A percentile compares a stretch with the other conserved stretches of the same genome.
Conservation (phyloP, 2,888 invertebrate genomes). For the Bembecia ichneumoniformis region DNA sequence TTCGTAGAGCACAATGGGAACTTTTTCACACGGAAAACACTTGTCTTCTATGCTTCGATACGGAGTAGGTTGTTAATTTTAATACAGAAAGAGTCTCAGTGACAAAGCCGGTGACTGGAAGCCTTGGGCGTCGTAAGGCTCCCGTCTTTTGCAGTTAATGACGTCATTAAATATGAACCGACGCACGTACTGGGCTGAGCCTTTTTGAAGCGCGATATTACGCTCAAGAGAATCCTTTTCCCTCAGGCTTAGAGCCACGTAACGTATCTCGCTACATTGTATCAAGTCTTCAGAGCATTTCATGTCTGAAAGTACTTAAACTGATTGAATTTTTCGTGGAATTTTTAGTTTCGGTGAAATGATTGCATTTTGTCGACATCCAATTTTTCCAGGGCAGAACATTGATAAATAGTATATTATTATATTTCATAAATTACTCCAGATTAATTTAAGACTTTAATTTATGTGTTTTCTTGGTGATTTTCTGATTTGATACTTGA, state of each 20-base stretch:
- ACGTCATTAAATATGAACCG: slow-evolving; percentile 67
- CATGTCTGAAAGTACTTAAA: background rate
- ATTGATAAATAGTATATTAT: too few relatives aligned
- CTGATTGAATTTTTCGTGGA: background rate
- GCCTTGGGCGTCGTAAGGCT: slow-evolving; percentile 34
- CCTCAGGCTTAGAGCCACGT: slow-evolving; percentile 9
- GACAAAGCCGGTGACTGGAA: slow-evolving; percentile 28
- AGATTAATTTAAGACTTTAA: too few relatives aligned
- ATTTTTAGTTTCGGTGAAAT: background rate
- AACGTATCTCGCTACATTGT: slow-evolving; percentile 5
- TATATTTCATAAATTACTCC: too few relatives aligned
- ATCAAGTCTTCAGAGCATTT: background rate
- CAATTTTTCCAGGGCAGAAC: too few relatives aligned
- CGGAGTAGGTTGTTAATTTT: slow-evolving; percentile 6
- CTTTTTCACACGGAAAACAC: background rate
- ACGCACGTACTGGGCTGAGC: slow-evolving; percentile 5
- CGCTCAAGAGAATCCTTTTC: slow-evolving; percentile 9
- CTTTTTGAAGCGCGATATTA: slow-evolving; percentile 9
- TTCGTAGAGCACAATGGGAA: slow-evolving; percentile 7
- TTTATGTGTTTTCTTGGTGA: too few relatives aligned
- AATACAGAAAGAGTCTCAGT: slow-evolving; percentile 9
- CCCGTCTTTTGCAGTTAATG: slow-evolving; percentile 58
- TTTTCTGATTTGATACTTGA: too few relatives aligned
- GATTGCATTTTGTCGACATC: background rate
- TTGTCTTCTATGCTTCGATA: slow-evolving; percentile 6